Evolutionary conservation across 1,140 invertebrate genomes (phyloP), one percentile per base, ranked within the genome.

Genomic region (Copidosoma floridanum): DNA sequence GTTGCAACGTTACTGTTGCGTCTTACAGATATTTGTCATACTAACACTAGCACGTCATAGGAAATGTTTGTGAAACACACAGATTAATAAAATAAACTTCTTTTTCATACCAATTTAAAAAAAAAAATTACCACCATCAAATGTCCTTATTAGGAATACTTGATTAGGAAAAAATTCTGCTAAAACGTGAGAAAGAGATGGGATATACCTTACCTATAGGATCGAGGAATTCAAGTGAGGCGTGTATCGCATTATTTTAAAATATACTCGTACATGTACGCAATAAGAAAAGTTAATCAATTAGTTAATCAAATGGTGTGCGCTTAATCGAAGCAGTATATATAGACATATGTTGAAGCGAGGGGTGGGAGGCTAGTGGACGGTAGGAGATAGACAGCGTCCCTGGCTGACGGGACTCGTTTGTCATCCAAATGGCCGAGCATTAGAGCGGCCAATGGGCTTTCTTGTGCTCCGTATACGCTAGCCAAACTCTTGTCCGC

Each of bases 301-400:
- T 80, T 77, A 80, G 79, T 79, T 75, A 74, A 80, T 80, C 78
- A 79, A 80, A 72, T 66, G 66, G 69, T 71, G 66, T 69, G 65
- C 51, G 52, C 51, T 51, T 32, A n/a, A 47, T 41, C 52, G 46
- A 48, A 20, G 52, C 37, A 50, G 41, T 44, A 47, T 35, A 20
- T 26, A n/a, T n/a, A n/a, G n/a, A n/a, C n/a, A n/a, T n/a, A n/a
- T n/a, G n/a, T n/a, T n/a, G n/a, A n/a, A n/a, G n/a, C n/a, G n/a
- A n/a, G n/a, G 55, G 58, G 57, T 48, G 26, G 44, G 57, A 35
- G 38, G 65, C 35, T 66, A 48, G 47, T 57, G 63, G 60, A 62
- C 51, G 41, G 48, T 32, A n/a, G n/a, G n/a, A 48, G 21, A 37
- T 5, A 20, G 20, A 5, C 62, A 43, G 26, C 56, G 66, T 57